Conservation (phyloP, 2,797 vertebrate species). For the Anas capensis region DNA sequence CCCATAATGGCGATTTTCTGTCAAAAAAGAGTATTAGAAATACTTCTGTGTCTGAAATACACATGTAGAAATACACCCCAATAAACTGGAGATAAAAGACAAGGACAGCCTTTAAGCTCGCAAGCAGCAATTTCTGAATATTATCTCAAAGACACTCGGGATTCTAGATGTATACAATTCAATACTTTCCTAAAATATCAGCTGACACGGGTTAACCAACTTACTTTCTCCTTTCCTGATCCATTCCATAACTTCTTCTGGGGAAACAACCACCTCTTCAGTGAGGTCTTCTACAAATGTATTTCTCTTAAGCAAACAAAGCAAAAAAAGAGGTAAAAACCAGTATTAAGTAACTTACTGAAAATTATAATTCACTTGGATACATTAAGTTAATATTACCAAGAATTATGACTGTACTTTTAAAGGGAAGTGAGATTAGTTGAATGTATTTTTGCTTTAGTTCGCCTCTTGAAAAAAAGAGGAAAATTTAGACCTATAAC, state of each 20-base stretch:
- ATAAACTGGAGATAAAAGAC: background rate
- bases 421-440: background rate
- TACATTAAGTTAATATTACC: background rate
- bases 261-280: constrained; percentile 90
- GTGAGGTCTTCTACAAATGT: constrained; percentile 92
- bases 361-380: background rate
- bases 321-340: background rate
- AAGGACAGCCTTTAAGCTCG: background rate
- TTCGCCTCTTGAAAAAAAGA: background rate
- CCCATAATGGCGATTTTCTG: constrained; percentile 94
- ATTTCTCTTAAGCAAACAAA: constrained; percentile 84
- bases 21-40: constrained; percentile 3
- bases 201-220: constrained; percentile 7
- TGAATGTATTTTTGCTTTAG: background rate
- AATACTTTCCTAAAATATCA: background rate
- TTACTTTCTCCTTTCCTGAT: constrained; percentile 96
- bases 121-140: background rate
- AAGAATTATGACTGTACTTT: background rate
- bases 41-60: background rate
- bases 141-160: background rate
- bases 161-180: background rate
- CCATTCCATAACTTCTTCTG: constrained; percentile 91
- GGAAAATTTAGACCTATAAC: background rate
- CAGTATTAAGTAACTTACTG: background rate
- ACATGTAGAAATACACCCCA: background rate